Base-by-base conservation (phyloP, 1,140 invertebrate species). In the Eurytemora carolleeae region DNA sequence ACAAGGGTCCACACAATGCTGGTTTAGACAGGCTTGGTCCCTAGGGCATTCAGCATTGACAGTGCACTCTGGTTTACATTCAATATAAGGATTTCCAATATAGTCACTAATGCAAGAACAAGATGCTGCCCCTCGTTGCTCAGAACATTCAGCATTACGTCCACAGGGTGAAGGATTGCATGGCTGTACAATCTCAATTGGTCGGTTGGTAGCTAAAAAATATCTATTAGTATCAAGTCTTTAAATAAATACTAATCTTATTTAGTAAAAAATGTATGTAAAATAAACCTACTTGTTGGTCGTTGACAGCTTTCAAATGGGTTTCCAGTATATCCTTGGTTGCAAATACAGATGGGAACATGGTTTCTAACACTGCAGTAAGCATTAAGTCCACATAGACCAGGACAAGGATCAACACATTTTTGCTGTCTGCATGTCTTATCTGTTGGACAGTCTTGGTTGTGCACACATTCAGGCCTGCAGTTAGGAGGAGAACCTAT, bases 281-380 rank as follows among this genome's bases (percentile, higher is more conserved):
- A 18, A 55, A 18, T 18, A n/a, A 52, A n/a, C 3, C n/a, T 58
- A 3, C 24, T 59, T 69, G 69, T 80, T 78, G 56, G 56, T 22
- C 76, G 74, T 44, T 74, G 65, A 16, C 63, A 58, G 18, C 85
- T 87, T 65, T 80, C 68, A 17, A 86, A 86, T 44, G 88, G 87
- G 72, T 82, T 80, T 57, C 87, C 88, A 74, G 89, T 86, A 70
- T 82, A 93, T 69, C 87, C 86, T 12, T 86, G 85, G 64, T 89
- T 73, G 64, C 72, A 73, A 55, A 67, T 68, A 56, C 72, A 73
- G n/a, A 69, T 60, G 16, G 63, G 78, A 31, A 81, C 79, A 69
- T 87, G 22, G 66, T 82, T 82, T 16, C 83, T 78, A 1, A 86
- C 80, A 56, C 77, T 75, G 68, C 86, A 89, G 66, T 84, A 78